phyloP scores from a whole-genome alignment of 2,113 vertebrate genomes.

The Xiphophorus maculatus region DNA sequence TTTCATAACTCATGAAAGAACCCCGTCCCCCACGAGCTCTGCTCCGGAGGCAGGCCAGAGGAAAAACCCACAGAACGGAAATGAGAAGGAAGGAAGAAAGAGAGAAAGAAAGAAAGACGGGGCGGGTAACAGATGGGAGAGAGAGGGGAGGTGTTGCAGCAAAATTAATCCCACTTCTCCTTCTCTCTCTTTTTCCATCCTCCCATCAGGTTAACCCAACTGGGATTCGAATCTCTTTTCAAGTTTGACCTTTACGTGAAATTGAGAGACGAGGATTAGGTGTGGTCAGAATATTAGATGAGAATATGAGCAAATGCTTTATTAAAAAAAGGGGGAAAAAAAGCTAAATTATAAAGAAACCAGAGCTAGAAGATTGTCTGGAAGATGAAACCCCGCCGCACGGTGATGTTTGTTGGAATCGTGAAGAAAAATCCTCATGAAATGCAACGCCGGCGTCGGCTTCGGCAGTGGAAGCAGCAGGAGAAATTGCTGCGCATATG shows the following conservation, averaged over 20 bases:
- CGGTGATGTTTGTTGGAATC: background rate
- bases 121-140: background rate
- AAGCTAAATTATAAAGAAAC: background rate
- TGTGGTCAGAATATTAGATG: background rate
- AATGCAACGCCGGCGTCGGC: background rate
- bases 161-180: conserved; percentile 3
- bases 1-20: conserved; percentile 24
- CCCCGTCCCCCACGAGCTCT: conserved; percentile 29
- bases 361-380: background rate
- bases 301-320: background rate
- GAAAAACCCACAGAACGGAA: conserved; percentile 32
- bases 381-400: background rate
- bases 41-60: conserved; percentile 30
- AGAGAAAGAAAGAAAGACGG: background rate
- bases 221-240: conserved; percentile 19
- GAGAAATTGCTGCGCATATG: conserved; percentile 35
- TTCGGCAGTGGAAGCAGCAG: conserved; percentile 17
- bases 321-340: conserved; percentile 1
- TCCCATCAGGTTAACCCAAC: conserved; percentile 19
- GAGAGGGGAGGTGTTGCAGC: background rate
- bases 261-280: conserved; percentile 19
- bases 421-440: background rate
- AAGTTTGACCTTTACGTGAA: conserved; percentile 32
- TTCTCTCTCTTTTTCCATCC: conserved; percentile 26
- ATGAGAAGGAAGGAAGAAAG: background rate